Evolutionary conservation across 2,113 vertebrate species (phyloP), one percentile per base, ranked within the genome.

Genomic region (Barbus barbus): DNA sequence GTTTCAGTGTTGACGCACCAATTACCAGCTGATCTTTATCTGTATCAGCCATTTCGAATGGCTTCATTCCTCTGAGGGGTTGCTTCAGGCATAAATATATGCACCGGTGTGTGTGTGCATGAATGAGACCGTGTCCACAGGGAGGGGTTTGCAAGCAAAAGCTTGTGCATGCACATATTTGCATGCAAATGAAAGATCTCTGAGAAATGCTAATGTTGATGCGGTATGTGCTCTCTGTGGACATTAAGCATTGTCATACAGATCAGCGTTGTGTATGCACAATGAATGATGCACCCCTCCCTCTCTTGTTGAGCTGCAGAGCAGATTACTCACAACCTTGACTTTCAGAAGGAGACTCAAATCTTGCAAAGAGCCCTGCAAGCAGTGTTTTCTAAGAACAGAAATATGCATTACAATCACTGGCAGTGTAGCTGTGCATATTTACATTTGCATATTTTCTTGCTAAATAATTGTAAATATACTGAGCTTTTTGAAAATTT

Each of bases 301-400:
- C 72, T 53, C 60, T 38, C 28, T 36, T 28, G 33, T 69, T 80
- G 63, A 67, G 72, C 72, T 72, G 28, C 63, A 80, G 26, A 33
- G 63, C 75, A 77, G 74, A 71, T 85, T 83, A 78, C 48, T 58
- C 48, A 76, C 80, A 86, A 81, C 85, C 74, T 69, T 83, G 79
- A 60, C 44, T 61, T 22, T 75, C n/a, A 61, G 41, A 83, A 72
- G 31, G 44, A 56, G 63, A 84, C n/a, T 48, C 9, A 4, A 56
- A 46, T 63, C 36, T 51, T 38, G 67, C 31, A 9, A 67, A 67
- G 16, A 38, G 33, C 33, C 67, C 67, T 36, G 16, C 20, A 69
- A 69, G 20, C 36, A 6, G 9, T 69, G 38, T 73, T 73, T 38
- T 73, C 69, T 24, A 9, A 58, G 33, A 56, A 48, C 26, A 73